These are phyloP conservation scores for Muschampia plurimacula DNA, from an alignment of 2,888 invertebrate genomes.

Conservation along the genomic window DNA sequence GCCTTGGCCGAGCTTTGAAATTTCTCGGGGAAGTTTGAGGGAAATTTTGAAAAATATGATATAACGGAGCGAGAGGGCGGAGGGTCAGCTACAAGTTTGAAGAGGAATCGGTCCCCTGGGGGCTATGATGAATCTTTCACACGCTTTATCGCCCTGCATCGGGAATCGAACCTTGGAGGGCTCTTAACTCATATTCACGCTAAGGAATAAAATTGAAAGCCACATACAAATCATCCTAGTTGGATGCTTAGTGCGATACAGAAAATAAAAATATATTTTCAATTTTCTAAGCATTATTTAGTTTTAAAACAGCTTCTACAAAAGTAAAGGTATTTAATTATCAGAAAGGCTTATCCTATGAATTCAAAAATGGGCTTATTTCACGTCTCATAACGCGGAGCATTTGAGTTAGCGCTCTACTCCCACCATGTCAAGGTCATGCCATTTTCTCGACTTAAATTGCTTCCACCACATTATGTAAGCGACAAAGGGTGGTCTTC, in stretches of 20 bases:
- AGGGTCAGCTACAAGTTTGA: constrained; percentile 73
- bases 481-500: no score
- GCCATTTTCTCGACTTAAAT: no score
- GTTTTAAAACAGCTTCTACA: not conserved
- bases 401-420: no score
- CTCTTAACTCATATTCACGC: constrained; percentile 54
- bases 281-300: not conserved
- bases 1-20: constrained; percentile 55
- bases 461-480: no score
- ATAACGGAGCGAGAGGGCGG: constrained; percentile 69
- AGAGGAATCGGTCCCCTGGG: constrained; percentile 78
- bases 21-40: constrained; percentile 63
- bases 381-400: not conserved
- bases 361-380: not conserved
- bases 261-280: constrained; percentile 15
- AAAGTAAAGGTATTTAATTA: no score
- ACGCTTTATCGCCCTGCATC: constrained; percentile 80
- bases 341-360: no score
- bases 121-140: constrained; percentile 82
- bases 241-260: not conserved
- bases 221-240: constrained; percentile 28
- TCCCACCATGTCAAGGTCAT: no score
- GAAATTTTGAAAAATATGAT: constrained; percentile 82
- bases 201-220: constrained; percentile 41
- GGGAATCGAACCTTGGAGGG: constrained; percentile 70